These are phyloP conservation scores for Heliconius hewitsoni DNA, from an alignment of 1,140 invertebrate genomes.

Conservation along the genomic window DNA sequence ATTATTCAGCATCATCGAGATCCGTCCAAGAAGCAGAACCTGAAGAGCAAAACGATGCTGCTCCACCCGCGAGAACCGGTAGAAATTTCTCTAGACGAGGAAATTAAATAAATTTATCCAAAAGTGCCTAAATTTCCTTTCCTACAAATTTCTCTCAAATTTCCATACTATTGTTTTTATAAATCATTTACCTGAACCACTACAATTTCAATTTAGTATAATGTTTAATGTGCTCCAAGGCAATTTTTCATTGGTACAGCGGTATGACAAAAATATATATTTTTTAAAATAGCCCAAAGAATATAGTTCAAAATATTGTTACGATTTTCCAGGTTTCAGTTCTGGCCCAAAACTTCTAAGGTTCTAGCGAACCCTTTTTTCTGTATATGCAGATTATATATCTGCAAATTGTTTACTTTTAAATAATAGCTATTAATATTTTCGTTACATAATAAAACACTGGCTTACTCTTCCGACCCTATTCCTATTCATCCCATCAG, in stretches of 20 bases:
- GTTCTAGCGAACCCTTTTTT: neutral
- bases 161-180: neutral
- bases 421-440: neutral
- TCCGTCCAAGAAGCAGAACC: constrained; percentile 56
- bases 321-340: neutral
- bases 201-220: neutral
- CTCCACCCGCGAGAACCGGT: constrained; percentile 53
- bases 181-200: neutral
- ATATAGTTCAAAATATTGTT: constrained; percentile 1
- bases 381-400: neutral
- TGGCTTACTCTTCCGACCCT: neutral
- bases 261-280: neutral
- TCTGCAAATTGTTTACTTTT: neutral
- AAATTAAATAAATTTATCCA: constrained; percentile 12
- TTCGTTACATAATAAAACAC: neutral
- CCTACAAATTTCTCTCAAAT: neutral
- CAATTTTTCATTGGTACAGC: neutral
- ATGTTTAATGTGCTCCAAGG: neutral
- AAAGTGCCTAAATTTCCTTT: neutral
- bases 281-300: neutral
- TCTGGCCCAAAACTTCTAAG: neutral
- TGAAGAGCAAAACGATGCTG: constrained; percentile 61
- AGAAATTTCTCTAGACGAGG: constrained; percentile 61
- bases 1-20: constrained; percentile 52
- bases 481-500: neutral